Base-by-base conservation (phyloP, 1,140 invertebrate species). In the Venustaconcha ellipsiformis region DNA sequence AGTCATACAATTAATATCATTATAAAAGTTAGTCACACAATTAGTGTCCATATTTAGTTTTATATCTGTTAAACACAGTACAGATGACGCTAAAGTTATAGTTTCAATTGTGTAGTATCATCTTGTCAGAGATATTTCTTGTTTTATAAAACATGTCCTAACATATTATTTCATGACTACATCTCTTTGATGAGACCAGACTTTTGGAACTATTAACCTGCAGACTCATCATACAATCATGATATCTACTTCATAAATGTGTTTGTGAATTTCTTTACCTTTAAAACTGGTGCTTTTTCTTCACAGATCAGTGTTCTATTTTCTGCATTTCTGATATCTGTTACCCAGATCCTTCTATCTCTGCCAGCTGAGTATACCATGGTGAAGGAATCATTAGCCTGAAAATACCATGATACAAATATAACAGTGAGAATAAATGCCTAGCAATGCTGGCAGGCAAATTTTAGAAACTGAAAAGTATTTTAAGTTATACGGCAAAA, bases 301-400 rank as follows among this genome's bases (percentile, higher is more conserved):
- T 97, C 95, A 90, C 98, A 99, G 20, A 99, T 94, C 58, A 99
- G 92, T 78, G 94, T 93, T 71, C 93, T 94, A 84, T 94, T 95
- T 79, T 95, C 94, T 14, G 94, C 93, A 90, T 97, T 96, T 83
- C 95, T 92, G 71, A 99, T 90, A 89, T 99, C 97, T 69, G 98
- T 99, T 88, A 97, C 95, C 89, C 96, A 96, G 75, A 97, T 94
- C 87, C 95, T 93, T 80, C 95, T 94, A 91, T 99, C 99, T 86
- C 98, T 92, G 48, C 98, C 98, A 65, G 96, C 97, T 67, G 97
- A 99, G 89, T 97, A 97, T 8, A 99, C 95, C 82, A 95, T 94
- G 76, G 94, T 95, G 89, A 99, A 99, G 80, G 92, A 94, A 74
- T 99, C 96, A 67, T 96, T 97, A 57, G 96, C 96, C 93, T 95